Evolutionary conservation across 2,888 invertebrate species (phyloP), one percentile per base, ranked within the genome.

Genomic region (Helicoverpa assulta): DNA sequence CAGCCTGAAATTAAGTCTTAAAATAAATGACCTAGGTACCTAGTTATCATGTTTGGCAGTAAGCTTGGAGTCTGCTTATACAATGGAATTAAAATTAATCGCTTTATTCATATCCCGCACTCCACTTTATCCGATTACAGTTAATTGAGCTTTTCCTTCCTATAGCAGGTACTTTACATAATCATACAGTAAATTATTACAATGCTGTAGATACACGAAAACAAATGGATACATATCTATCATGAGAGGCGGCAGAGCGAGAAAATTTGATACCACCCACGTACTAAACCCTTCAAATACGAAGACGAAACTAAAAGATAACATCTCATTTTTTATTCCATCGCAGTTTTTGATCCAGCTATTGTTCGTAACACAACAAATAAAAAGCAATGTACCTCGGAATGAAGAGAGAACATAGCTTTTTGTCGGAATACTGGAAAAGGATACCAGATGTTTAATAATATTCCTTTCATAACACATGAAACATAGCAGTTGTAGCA

Each of bases 171-270:
- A 19, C 10, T 65, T 37, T 58, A 21, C 6, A 29, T 59, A 58
- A 26, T 51, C 51, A 18, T 47, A 56, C 21, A 63, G 54, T 67
- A 47, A 43, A 75, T 60, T 67, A 69, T 79, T 66, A 60, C 40
- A 37, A 18, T 55, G 56, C 66, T 61, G 51, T 70, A 33, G 40
- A 68, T 59, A 73, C 68, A 64, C 43, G 54, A 57, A 78, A 82
- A 85, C 79, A 80, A 83, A 85, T 81, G 72, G 80, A 78, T 78
- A 77, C 62, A 70, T 75, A 80, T 86, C 81, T 82, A 86, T 87
- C 84, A 88, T 83, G 70, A 64, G 64, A 71, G 29, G 82, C 78
- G 73, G 71, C 74, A 78, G 79, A 47, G 85, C 78, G 81, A 69
- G 76, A 86, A 85, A 86, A 88, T 86, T 81, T 78, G 78, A 84